A percentile compares a stretch with the other conserved stretches of the same genome.
Evolutionary conservation across 64 coral and sea anemone genomes (phyloP).

Genomic region (Orbicella faveolata): DNA sequence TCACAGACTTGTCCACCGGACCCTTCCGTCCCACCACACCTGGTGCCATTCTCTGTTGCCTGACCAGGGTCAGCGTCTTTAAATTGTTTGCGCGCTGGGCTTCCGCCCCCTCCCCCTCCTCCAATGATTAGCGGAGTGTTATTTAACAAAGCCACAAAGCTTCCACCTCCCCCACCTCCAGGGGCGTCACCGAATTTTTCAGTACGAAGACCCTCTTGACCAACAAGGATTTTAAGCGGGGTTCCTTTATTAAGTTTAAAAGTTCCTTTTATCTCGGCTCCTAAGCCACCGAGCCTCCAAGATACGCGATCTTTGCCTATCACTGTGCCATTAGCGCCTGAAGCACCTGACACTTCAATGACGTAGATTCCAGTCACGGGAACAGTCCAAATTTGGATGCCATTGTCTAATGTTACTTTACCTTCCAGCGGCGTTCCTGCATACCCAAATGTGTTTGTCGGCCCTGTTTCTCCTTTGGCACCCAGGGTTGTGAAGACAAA

Average conservation of each 20-base stretch:
- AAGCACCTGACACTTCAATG: conserved; percentile 55
- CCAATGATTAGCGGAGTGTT: conserved; percentile 34
- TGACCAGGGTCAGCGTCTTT: conserved; percentile 49
- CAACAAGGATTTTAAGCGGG: conserved; percentile 30
- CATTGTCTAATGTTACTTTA: conserved; percentile 23
- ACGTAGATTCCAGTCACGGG: conserved; percentile 60
- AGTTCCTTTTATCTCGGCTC: conserved; percentile 36
- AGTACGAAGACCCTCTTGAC: neutral
- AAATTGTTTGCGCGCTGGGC: neutral
- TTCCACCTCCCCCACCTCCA: conserved; percentile 10
- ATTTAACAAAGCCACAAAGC: conserved; percentile 30
- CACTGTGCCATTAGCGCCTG: conserved; percentile 33
- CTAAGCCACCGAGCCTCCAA: conserved; percentile 24
- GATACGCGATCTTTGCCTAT: neutral
- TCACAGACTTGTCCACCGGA: conserved; percentile 32
- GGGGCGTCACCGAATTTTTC: too few species aligned
- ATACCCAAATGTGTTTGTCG: conserved; percentile 59
- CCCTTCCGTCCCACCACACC: conserved; percentile 55
- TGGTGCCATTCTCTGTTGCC: conserved; percentile 55
- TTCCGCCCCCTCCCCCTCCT: conserved; percentile 41
- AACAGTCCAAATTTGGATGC: conserved; percentile 44
- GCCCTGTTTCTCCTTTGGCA: conserved; percentile 43
- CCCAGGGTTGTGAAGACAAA: conserved; percentile 53
- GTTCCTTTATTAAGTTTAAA: conserved; percentile 19
- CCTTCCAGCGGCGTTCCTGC: conserved; percentile 45